A percentile compares a stretch with the other conserved stretches of the same genome.
Evolutionary conservation across 2,888 invertebrate genomes (phyloP).

Genomic region (Amiota communis): DNA sequence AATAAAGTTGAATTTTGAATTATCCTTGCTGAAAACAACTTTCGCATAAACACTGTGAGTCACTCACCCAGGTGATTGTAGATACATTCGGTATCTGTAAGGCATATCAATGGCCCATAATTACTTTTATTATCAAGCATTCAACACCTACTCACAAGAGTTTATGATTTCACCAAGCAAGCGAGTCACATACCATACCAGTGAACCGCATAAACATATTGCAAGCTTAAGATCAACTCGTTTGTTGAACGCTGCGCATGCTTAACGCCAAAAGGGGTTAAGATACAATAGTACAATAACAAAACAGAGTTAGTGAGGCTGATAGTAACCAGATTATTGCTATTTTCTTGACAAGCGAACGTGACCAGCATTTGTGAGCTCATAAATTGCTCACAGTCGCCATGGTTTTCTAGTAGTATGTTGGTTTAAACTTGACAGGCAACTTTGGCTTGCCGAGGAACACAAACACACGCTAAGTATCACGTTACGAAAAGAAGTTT

Average conservation of each 20-base stretch:
- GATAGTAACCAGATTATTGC: not conserved
- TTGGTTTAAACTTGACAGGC: slow-evolving; percentile 33
- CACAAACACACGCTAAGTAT: too few species aligned
- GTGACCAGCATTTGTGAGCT: slow-evolving; percentile 2
- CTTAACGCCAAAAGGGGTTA: not conserved
- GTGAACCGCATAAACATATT: not conserved
- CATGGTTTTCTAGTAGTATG: not conserved
- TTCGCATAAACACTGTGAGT: not conserved
- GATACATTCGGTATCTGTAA: slow-evolving; percentile 45
- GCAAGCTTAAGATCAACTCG: not conserved
- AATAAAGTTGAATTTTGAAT: too few species aligned
- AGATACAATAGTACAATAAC: too few species aligned
- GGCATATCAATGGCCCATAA: slow-evolving; percentile 58
- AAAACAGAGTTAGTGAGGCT: too few species aligned
- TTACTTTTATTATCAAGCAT: slow-evolving; percentile 66
- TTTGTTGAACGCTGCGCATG: not conserved
- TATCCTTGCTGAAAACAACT: not conserved
- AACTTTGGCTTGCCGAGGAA: not conserved
- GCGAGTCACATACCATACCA: not conserved
- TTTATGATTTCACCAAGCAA: slow-evolving; percentile 21
- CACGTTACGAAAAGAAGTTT: too few species aligned
- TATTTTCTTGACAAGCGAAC: not conserved
- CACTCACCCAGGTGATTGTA: too few species aligned
- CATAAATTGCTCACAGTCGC: slow-evolving; percentile 15
- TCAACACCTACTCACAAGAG: slow-evolving; percentile 64